Conservation (phyloP, 2,113 vertebrate species). For the Solea senegalensis region DNA sequence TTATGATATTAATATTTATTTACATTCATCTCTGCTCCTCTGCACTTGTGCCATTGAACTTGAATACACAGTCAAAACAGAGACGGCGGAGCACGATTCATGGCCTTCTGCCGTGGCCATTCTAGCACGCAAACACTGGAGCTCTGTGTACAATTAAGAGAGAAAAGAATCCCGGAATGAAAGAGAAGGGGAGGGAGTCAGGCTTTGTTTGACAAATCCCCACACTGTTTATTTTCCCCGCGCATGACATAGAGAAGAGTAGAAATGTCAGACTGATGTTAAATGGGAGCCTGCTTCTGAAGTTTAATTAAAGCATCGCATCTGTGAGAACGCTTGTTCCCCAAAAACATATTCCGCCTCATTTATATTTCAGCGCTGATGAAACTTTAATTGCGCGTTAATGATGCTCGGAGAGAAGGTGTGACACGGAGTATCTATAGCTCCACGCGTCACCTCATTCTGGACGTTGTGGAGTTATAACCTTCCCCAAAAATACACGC, state of each 20-base stretch:
- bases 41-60: not conserved
- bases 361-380: constrained; percentile 78
- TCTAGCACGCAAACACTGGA: not conserved
- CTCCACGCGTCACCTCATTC: constrained; percentile 52
- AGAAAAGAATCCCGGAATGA: constrained; percentile 15
- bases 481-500: constrained; percentile 52
- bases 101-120: not conserved
- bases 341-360: constrained; percentile 65
- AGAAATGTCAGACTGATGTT: constrained; percentile 53
- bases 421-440: constrained; percentile 62
- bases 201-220: constrained; percentile 27
- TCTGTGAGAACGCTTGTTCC: constrained; percentile 55
- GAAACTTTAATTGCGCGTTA: constrained; percentile 79
- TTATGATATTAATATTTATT: too few species aligned
- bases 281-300: constrained; percentile 51
- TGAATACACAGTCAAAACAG: constrained; percentile 4
- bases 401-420: constrained; percentile 72
- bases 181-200: not conserved
- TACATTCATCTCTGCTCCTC: not conserved
- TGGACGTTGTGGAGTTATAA: constrained; percentile 50
- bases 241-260: constrained; percentile 11
- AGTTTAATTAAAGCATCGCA: constrained; percentile 61
- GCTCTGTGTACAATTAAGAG: constrained; percentile 1
- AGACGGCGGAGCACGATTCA: constrained; percentile 14
- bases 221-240: constrained; percentile 28